Conservation (phyloP, 2,888 invertebrate genomes). For the Heliconius hortense region DNA sequence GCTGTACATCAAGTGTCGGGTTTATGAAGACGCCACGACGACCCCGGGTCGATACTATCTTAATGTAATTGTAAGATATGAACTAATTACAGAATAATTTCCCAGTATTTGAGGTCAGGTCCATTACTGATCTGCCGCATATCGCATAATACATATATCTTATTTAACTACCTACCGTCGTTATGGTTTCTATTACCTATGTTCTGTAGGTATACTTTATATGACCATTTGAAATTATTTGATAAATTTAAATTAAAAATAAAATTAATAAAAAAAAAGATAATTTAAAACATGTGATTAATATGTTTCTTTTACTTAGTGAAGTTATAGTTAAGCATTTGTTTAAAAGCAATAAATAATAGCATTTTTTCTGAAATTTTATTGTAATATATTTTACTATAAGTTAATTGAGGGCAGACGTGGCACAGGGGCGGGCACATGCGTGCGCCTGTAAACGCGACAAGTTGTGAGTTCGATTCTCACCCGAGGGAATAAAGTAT, state of each 20-base stretch:
- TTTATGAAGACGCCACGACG: conserved; percentile 58
- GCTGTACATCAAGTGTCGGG: conserved; percentile 62
- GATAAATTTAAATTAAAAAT: background rate
- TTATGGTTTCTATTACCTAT: conserved; percentile 3
- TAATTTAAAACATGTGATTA: too few species aligned
- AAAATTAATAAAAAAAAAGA: too few species aligned
- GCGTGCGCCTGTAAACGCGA: too few species aligned
- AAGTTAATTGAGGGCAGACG: too few species aligned
- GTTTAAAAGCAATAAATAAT: too few species aligned
- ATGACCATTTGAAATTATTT: background rate
- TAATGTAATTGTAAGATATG: conserved; percentile 54
- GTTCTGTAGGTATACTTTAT: background rate
- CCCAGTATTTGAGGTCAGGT: conserved; percentile 40
- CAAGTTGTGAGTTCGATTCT: too few species aligned
- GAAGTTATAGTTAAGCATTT: too few species aligned
- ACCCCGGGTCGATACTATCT: conserved; percentile 59
- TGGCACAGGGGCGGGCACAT: too few species aligned
- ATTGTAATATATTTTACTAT: too few species aligned
- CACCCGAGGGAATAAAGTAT: too few species aligned
- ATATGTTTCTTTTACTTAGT: too few species aligned
- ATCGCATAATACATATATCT: conserved; percentile 38
- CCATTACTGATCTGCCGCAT: conserved; percentile 40
- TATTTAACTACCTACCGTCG: background rate
- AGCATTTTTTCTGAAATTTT: too few species aligned
- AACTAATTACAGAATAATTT: conserved; percentile 68